Base-by-base conservation (phyloP, 2,113 vertebrate species). In the Perccottus glenii region DNA sequence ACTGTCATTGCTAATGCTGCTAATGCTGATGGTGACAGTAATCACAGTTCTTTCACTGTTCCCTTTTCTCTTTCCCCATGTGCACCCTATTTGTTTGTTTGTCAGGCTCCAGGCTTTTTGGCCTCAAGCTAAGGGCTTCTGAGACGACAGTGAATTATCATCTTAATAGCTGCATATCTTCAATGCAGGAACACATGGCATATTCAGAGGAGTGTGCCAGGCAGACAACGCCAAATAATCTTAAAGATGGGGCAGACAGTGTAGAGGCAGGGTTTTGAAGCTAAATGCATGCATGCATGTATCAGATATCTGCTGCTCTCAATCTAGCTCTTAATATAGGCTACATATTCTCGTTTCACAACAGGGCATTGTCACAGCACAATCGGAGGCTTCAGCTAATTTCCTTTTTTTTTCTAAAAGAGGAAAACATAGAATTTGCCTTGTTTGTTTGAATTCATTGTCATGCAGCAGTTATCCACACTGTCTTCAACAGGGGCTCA, bases 1-100 rank as follows among this genome's bases (percentile, higher is more conserved):
- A 83, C 81, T 80, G 86, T 83, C 85, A 82, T 33, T 15, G 79
- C 61, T 80, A 75, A 85, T 80, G 43, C 70, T 33, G 64, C 64
- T 77, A 77, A 83, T 77, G 64, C 63, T 81, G 68, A 49, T 46
- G 51, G 14, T 75, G 80, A 76, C 80, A 69, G 51, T 67, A 84
- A 87, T 82, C 70, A 4, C 74, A 61, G 64, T 43, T 55, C 71
- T 56, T 51, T 69, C 70, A 27, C 60, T 70, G 53, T 52, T 67
- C 68, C 44, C 44, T 42, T 48, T 63, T 49, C 49, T 19, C 46
- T 59, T 56, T 40, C 55, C 11, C 50, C 52, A 57, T 1, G 12
- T 75, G 60, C 56, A 46, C 49, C 35, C 56, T 51, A 48, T 60
- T 55, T 81, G 78, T 84, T 80, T 73, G 74, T 68, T 11, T 58